Evolutionary conservation across 2,797 vertebrate species (phyloP), one percentile per base, ranked within the genome.

Genomic region (Tokudaia muenninki): DNA sequence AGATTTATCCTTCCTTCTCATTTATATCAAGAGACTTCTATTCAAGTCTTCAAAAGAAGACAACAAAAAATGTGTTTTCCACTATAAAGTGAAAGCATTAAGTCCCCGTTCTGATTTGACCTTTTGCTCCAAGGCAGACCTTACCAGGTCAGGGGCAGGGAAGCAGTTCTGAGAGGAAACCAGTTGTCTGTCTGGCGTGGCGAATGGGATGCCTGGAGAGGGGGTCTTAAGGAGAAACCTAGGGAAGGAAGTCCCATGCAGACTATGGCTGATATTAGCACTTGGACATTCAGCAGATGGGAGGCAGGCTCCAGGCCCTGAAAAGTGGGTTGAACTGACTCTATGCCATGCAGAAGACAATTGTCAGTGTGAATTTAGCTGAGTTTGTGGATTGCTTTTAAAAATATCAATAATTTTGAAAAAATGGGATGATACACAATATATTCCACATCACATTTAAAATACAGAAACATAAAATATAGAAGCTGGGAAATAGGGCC

Each of bases 321-420:
- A 37, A 47, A 55, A 57, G 8, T 87, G 41, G 29, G 19, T 31
- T 82, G 81, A 96, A 59, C 21, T 75, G 59, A 50, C n/a, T 13
- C 47, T 87, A 78, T 1, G 1, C 1, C 3, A 78, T 34, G 94
- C 22, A 50, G 87, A 57, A 44, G 50, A 92, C 31, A 21, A 37
- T 72, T 82, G 26, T 24, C 34, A 74, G 22, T 29, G 12, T 52
- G 47, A 90, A 22, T 7, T 67, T 72, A 94, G n/a, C 37, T 22
- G 31, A 90, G 29, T 50, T 80, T 50, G 44, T 1, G 65, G 59
- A 55, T 50, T 86, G 37, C 61, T 57, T 34, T 82, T 89, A 78
- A 95, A 95, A 94, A 59, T 12, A 65, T n/a, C 50, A 91, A 67
- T 2, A 77, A 26, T 84, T 87, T 77, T 84, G 75, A 79, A 96